Base-by-base conservation (phyloP, 2,888 invertebrate species). In the Frankliniella intonsa region DNA sequence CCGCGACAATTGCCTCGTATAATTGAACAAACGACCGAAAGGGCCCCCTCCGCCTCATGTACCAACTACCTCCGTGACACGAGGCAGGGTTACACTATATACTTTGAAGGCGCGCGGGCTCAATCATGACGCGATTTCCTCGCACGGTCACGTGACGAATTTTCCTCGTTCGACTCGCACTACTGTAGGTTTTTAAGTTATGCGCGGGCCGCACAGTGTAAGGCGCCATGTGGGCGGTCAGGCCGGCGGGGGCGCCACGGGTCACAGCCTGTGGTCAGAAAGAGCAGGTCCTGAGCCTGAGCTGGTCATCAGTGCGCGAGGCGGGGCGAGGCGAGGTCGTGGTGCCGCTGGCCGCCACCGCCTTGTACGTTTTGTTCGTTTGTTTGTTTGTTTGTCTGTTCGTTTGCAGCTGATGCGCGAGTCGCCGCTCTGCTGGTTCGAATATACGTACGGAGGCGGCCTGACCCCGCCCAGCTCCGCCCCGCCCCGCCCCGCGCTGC, bases 11-110 rank as follows among this genome's bases (percentile, higher is more conserved):
- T 62, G 62, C 62, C 69, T 76, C 69, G 25, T 76, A 76, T 76
- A 76, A 76, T 76, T 76, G 69, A 76, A 76, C 69, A 76, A 76
- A 76, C 69, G 69, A 76, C 69, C 62, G 62, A n/a, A 14, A 17
- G 62, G 69, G 38, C 2, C 38, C 38, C 38, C 38, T 5, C 5
- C 5, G 38, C 38, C 38, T 38, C n/a, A 17, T 8, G 55, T 55
- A 1, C 55, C 3, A 17, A 14, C 14, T 12, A 14, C 17, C 19
- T 14, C 55, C 55, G 55, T 55, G 55, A 14, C 55, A 55, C 11
- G 55, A 55, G 19, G 19, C 19, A 55, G 5, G 5, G 55, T 55
- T 55, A 55, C 55, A 19, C 9, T 55, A 19, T 55, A 38, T 3
- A 38, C 38, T 38, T 38, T 5, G 38, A 14, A 14, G 55, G 11